Percentiles rank a stretch among this genome's conserved stretches.
Evolutionary conservation across 2,113 vertebrate genomes (phyloP).

Genomic region (Rynchops niger): DNA sequence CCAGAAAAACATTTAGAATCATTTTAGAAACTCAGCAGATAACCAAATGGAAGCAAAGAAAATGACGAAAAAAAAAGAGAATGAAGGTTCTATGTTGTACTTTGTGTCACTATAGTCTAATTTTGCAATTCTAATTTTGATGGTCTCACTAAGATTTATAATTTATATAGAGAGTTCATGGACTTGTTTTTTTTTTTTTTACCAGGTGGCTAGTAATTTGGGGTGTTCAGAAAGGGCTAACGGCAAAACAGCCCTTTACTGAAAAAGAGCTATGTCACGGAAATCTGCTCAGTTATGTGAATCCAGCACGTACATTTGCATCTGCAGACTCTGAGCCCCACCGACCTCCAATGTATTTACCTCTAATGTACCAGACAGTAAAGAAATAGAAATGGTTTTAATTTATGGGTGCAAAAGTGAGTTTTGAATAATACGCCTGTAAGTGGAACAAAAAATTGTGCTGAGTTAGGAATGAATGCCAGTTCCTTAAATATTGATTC

Average conservation of each 20-base stretch:
- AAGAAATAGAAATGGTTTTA: not conserved
- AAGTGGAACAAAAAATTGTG: not conserved
- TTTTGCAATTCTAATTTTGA: not conserved
- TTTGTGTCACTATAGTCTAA: not conserved
- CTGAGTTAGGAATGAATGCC: not conserved
- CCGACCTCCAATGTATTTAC: not conserved
- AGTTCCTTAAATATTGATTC: not conserved
- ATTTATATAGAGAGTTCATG: not conserved
- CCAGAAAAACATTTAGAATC: not conserved
- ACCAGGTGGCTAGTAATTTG: not conserved
- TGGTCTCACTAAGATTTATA: not conserved
- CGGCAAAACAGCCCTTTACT: not conserved
- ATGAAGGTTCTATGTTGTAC: not conserved
- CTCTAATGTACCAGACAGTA: not conserved
- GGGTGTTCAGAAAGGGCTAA: not conserved
- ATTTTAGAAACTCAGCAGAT: not conserved
- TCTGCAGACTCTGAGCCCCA: not conserved
- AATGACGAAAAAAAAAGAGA: not conserved
- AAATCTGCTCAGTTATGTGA: not conserved
- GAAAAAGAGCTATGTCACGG: accelerated
- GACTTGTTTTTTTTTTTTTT: not conserved
- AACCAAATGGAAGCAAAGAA: not conserved
- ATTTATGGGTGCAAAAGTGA: not conserved
- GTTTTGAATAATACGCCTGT: not conserved
- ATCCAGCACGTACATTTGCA: not conserved